A percentile compares a stretch with the other conserved stretches of the same genome.
phyloP scores from a whole-genome alignment of 2,888 invertebrate genomes.

The Archips crataeganus region DNA sequence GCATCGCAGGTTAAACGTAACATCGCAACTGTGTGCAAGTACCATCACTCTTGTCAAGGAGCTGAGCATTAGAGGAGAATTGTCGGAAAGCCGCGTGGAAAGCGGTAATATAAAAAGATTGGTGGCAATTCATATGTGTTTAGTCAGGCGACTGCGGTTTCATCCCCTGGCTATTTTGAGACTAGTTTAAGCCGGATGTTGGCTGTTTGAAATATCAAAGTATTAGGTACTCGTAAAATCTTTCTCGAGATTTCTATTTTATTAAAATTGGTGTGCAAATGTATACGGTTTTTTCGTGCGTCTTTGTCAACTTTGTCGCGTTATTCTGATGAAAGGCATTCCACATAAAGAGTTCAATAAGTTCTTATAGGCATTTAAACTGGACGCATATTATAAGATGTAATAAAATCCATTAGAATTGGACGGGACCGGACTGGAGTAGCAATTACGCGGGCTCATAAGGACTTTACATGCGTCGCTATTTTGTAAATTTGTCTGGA shows the following conservation, averaged over 20 bases:
- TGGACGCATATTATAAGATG: too few relatives aligned
- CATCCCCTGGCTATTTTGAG: constrained; percentile 33
- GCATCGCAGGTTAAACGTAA: constrained; percentile 24
- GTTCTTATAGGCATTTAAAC: too few relatives aligned
- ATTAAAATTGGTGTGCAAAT: too few relatives aligned
- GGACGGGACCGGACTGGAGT: too few relatives aligned
- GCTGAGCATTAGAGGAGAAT: constrained; percentile 46
- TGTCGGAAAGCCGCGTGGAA: constrained; percentile 56
- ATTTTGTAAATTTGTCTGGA: too few relatives aligned
- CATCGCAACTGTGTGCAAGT: constrained; percentile 13
- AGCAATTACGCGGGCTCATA: too few relatives aligned
- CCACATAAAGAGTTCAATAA: too few relatives aligned
- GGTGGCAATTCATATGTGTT: constrained; percentile 65
- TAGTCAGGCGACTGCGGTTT: constrained; percentile 56
- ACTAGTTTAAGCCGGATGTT: constrained; percentile 14
- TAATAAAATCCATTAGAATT: too few relatives aligned
- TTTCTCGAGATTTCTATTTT: not conserved
- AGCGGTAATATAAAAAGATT: constrained; percentile 59
- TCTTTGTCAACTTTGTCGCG: too few relatives aligned
- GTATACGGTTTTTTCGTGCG: too few relatives aligned
- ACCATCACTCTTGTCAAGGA: constrained; percentile 26
- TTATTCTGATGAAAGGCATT: too few relatives aligned
- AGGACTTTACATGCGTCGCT: too few relatives aligned
- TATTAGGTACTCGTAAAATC: not conserved
- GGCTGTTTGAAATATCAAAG: constrained; percentile 5